A percentile compares a stretch with the other conserved stretches of the same genome.
Conservation (phyloP, 2,888 invertebrate species). For the Sesia apiformis region DNA sequence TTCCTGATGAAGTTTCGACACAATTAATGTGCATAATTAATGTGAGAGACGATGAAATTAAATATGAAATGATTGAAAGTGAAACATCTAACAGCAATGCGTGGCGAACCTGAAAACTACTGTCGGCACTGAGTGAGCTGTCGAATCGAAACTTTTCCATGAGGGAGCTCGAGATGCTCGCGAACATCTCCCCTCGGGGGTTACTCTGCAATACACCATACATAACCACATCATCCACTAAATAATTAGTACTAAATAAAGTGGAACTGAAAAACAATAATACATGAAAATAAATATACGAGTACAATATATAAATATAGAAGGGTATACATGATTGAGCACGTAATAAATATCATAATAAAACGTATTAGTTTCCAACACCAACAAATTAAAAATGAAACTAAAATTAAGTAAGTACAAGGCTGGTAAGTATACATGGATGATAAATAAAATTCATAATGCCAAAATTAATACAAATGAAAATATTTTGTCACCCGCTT, state of each 20-base stretch:
- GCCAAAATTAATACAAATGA: neutral
- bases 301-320: slow-evolving; percentile 17
- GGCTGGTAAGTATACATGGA: neutral
- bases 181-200: slow-evolving; percentile 86
- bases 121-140: slow-evolving; percentile 83
- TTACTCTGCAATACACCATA: slow-evolving; percentile 77
- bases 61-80: slow-evolving; percentile 18
- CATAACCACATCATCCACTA: slow-evolving; percentile 11
- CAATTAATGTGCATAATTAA: neutral
- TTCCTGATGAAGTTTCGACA: neutral
- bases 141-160: slow-evolving; percentile 87
- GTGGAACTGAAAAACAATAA: slow-evolving; percentile 16
- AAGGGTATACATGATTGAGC: slow-evolving; percentile 7
- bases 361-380: neutral
- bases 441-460: neutral
- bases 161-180: slow-evolving; percentile 86
- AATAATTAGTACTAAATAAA: neutral
- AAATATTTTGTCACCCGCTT: too few relatives aligned
- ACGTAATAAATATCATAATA: slow-evolving; percentile 16
- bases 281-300: slow-evolving; percentile 12
- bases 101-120: slow-evolving; percentile 81
- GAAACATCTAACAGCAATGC: slow-evolving; percentile 50
- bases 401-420: neutral
- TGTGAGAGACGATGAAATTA: neutral
- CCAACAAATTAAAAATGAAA: neutral